Evolutionary conservation across 2,888 invertebrate species (phyloP).

Genomic region (Rhogogaster chlorosoma): DNA sequence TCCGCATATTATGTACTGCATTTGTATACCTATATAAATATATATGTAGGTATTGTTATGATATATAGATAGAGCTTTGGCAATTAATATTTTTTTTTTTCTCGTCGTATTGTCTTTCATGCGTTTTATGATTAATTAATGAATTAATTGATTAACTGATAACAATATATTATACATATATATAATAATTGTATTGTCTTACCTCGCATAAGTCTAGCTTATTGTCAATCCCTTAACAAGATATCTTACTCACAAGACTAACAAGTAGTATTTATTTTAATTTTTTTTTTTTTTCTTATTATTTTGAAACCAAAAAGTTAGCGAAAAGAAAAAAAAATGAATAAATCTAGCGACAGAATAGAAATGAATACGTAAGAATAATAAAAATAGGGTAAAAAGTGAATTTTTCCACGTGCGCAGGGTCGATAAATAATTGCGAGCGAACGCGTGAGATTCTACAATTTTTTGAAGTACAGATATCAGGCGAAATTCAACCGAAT

Average conservation of each 20-base stretch:
- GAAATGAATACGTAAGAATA: background rate
- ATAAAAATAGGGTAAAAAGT: background rate
- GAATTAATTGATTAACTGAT: constrained; percentile 38
- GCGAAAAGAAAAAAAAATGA: background rate
- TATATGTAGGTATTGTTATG: background rate
- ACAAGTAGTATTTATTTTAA: constrained; percentile 33
- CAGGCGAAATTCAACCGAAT: background rate
- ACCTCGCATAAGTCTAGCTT: constrained; percentile 1
- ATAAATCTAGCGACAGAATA: background rate
- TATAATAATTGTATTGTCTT: background rate
- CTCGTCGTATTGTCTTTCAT: constrained; percentile 51
- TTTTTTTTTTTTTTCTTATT: background rate
- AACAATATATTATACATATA: background rate
- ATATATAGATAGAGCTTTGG: constrained; percentile 14
- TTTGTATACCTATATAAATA: background rate
- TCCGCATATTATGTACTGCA: background rate
- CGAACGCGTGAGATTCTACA: background rate
- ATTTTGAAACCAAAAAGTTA: background rate
- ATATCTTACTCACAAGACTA: constrained; percentile 45
- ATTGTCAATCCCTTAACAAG: constrained; percentile 33
- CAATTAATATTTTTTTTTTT: constrained; percentile 54
- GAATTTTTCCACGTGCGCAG: background rate
- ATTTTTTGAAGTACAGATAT: background rate
- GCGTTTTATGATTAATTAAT: constrained; percentile 56
- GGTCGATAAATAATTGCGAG: constrained; percentile 1